Percentiles rank a stretch among this genome's conserved stretches.
Conservation (phyloP, 2,888 invertebrate genomes). For the Cheilosia variabilis region DNA sequence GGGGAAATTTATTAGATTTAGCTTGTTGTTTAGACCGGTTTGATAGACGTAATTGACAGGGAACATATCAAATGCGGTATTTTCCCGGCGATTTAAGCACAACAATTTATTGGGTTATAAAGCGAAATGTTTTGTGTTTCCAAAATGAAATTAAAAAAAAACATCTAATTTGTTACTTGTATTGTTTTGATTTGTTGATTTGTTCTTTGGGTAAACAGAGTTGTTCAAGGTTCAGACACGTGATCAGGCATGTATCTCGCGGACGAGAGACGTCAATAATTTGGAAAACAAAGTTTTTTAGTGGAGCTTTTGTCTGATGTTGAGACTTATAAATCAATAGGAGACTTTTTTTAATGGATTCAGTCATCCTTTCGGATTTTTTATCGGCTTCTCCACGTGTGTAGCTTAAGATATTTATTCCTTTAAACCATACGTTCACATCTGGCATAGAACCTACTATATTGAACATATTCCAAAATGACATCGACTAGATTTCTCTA, state of each 20-base stretch:
- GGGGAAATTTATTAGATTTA: conserved; percentile 39
- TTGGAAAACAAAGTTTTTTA: too few species aligned
- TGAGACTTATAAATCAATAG: too few species aligned
- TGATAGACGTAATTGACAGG: conserved; percentile 47
- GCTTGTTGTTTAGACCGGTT: conserved; percentile 40
- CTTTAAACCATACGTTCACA: too few species aligned
- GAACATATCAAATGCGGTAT: conserved; percentile 19
- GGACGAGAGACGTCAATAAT: not conserved
- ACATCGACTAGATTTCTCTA: too few species aligned
- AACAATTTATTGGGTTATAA: conserved; percentile 12
- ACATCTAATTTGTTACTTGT: not conserved
- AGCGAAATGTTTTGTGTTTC: not conserved
- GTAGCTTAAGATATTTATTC: too few species aligned
- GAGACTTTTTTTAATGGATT: too few species aligned
- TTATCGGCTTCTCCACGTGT: too few species aligned
- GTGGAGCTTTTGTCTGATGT: too few species aligned
- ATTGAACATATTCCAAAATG: too few species aligned
- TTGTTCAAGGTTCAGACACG: not conserved
- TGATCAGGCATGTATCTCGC: not conserved
- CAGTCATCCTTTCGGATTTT: too few species aligned
- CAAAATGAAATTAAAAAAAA: too few species aligned
- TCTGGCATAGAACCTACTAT: too few species aligned
- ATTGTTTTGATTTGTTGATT: conserved; percentile 1
- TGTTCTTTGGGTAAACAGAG: not conserved
- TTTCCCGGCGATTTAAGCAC: not conserved